Percentiles rank a stretch among this genome's conserved stretches.
These are phyloP conservation scores for Drosophila kanekoi DNA, from an alignment of 2,888 invertebrate species.

Conservation along the genomic window DNA sequence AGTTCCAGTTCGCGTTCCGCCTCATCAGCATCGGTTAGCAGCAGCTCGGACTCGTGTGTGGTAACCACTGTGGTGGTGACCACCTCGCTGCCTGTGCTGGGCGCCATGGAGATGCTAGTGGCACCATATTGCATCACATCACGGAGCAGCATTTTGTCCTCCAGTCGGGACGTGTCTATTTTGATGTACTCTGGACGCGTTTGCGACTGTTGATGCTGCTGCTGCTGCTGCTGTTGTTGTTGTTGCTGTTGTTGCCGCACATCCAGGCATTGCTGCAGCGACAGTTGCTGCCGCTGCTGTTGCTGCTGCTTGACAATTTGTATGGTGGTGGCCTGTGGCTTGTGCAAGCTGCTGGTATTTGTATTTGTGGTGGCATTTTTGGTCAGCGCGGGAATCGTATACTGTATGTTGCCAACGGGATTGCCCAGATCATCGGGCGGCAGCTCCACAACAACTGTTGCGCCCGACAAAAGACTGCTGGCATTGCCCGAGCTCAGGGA, in stretches of 20 bases:
- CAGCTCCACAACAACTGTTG: conserved; percentile 84
- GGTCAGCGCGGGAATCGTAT: conserved; percentile 78
- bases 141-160: conserved; percentile 79
- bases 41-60: conserved; percentile 55
- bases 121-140: conserved; percentile 82
- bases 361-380: conserved; percentile 70
- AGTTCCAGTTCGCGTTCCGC: conserved; percentile 65
- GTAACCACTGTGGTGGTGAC: conserved; percentile 51
- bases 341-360: conserved; percentile 56
- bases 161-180: conserved; percentile 79
- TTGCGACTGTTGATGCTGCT: conserved; percentile 40
- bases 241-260: conserved; percentile 48
- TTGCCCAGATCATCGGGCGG: conserved; percentile 82
- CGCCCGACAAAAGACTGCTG: conserved; percentile 71
- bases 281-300: conserved; percentile 53
- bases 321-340: conserved; percentile 78
- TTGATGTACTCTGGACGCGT: conserved; percentile 76
- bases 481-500: conserved; percentile 51
- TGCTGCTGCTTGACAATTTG: conserved; percentile 81
- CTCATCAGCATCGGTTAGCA: conserved; percentile 66
- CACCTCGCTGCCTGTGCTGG: conserved; percentile 40
- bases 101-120: conserved; percentile 62
- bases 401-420: conserved; percentile 82
- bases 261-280: conserved; percentile 48
- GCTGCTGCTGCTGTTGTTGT: conserved; percentile 53